phyloP scores from a whole-genome alignment of 2,113 vertebrate genomes.

The Atherinomorus stipes region DNA sequence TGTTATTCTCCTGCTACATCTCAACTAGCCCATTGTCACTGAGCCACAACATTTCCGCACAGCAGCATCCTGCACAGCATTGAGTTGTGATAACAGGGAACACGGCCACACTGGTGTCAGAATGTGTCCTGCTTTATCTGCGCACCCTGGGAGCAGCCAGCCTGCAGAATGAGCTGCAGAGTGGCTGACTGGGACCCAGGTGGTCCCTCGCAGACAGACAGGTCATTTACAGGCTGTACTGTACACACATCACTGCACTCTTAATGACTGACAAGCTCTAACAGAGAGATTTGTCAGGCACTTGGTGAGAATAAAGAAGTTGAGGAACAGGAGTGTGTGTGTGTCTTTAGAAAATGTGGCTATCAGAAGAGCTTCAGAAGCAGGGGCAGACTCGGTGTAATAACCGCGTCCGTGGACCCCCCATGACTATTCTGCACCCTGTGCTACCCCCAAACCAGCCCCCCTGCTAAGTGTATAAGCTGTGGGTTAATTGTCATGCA shows the following conservation, averaged over 20 bases:
- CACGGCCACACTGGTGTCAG: slow-evolving; percentile 67
- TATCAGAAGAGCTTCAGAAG: slow-evolving; percentile 60
- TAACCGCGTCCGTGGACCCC: slow-evolving; percentile 63
- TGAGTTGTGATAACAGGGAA: slow-evolving; percentile 71
- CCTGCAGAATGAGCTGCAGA: slow-evolving; percentile 63
- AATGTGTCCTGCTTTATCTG: slow-evolving; percentile 73
- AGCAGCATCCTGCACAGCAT: slow-evolving; percentile 66
- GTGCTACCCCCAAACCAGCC: slow-evolving; percentile 58
- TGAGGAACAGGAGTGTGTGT: slow-evolving; percentile 38
- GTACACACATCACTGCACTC: slow-evolving; percentile 70
- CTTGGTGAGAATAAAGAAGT: slow-evolving; percentile 71
- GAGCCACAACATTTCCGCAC: slow-evolving; percentile 69
- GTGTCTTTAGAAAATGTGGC: slow-evolving; percentile 49
- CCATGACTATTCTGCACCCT: slow-evolving; percentile 60
- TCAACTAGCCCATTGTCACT: slow-evolving; percentile 67
- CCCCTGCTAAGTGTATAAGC: slow-evolving; percentile 71
- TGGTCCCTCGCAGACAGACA: slow-evolving; percentile 76
- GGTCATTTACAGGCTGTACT: slow-evolving; percentile 72
- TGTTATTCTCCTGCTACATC: slow-evolving; percentile 64
- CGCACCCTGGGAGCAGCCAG: slow-evolving; percentile 58
- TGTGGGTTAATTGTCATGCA: slow-evolving; percentile 97
- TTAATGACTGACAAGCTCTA: slow-evolving; percentile 69
- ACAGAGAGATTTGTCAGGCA: slow-evolving; percentile 77
- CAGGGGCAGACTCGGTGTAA: slow-evolving; percentile 63
- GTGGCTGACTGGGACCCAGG: slow-evolving; percentile 73